Evolutionary conservation across 2,113 vertebrate genomes (phyloP), one percentile per base, ranked within the genome.

Genomic region (Hippocampus comes): DNA sequence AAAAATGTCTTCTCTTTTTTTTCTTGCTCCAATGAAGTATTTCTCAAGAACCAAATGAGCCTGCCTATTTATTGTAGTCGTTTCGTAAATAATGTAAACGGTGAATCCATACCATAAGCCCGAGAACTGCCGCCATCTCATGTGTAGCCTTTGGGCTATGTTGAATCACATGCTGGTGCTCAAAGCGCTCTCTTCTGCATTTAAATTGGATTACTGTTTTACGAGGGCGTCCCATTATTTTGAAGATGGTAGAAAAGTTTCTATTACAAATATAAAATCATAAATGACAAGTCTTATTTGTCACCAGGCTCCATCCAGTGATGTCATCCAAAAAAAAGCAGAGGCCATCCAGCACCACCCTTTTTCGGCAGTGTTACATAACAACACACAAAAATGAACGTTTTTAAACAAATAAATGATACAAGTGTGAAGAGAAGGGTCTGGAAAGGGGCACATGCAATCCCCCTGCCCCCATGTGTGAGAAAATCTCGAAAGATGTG

Each of bases 11-110:
- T 46, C 80, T 81, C 25, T 84, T 83, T 89, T 67, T 67, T 87
- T 86, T 86, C 76, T 79, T 91, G 82, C 78, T 83, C 82, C 81
- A 86, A 89, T 90, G 82, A 90, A 87, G 83, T 88, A 86, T 87
- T 89, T 85, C 83, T 85, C 81, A 79, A 76, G 79, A 88, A 87
- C 80, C 86, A 85, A 89, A 87, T 74, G 82, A 88, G 78, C 84
- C 82, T 79, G 78, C 81, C 78, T 90, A 89, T 89, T 90, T 88
- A 87, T 91, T 92, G 84, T 86, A 77, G 72, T 74, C 68, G 77
- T 63, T 73, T 80, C 79, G 81, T 69, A 76, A 75, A 79, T 17
- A 75, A 86, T 88, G 78, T 84, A 82, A 79, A 78, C 67, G 69
- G 83, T 71, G 43, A 77, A 78, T 25, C 27, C 23, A 27, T 27